Percentiles rank a stretch among this genome's conserved stretches.
phyloP scores from a whole-genome alignment of 2,113 vertebrate genomes.

The Vidua chalybeata region DNA sequence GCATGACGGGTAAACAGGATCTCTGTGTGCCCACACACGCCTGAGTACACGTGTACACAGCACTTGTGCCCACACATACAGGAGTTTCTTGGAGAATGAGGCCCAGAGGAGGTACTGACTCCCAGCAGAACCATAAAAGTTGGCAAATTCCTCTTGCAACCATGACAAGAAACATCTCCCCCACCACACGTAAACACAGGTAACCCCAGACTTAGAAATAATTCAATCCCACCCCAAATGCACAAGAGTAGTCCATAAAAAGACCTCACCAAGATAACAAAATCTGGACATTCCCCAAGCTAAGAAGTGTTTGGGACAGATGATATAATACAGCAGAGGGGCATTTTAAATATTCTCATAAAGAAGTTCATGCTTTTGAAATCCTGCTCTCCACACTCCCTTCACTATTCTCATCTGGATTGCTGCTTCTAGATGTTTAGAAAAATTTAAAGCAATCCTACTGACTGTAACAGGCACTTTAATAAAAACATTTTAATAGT shows the following conservation, averaged over 20 bases:
- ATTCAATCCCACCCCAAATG: neutral
- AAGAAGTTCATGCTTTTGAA: neutral
- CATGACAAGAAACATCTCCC: neutral
- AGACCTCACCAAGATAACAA: neutral
- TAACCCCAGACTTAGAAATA: neutral
- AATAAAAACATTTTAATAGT: neutral
- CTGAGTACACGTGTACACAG: neutral
- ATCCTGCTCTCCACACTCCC: neutral
- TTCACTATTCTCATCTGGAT: neutral
- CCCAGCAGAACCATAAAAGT: neutral
- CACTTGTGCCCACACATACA: neutral
- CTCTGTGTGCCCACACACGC: neutral
- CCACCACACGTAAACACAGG: neutral
- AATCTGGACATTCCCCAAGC: neutral
- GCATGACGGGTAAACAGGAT: neutral
- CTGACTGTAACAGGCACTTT: neutral
- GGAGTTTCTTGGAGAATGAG: neutral
- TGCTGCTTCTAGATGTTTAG: neutral
- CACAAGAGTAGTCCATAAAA: neutral
- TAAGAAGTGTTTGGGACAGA: neutral
- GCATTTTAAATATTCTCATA: neutral
- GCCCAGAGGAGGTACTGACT: neutral
- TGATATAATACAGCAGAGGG: neutral
- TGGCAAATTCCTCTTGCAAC: neutral
- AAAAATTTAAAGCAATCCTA: neutral